A percentile compares a stretch with the other conserved stretches of the same genome.
These are phyloP conservation scores for Quadroppia sp. DNA, from an alignment of 2,888 invertebrate species.

Conservation along the genomic window DNA sequence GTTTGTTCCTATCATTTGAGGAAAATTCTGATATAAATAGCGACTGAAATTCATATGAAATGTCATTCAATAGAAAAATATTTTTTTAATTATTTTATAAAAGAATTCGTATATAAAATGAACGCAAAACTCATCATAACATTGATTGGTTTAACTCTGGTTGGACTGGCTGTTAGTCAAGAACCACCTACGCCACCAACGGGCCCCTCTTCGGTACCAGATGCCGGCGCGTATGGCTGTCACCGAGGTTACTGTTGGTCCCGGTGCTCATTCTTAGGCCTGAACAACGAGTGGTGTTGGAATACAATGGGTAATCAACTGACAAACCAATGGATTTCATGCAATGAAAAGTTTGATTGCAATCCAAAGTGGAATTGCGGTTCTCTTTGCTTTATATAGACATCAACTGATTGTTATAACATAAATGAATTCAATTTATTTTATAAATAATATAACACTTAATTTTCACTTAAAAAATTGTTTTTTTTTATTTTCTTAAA, in stretches of 20 bases:
- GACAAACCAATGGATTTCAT: slow-evolving; percentile 14
- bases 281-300: slow-evolving; percentile 25
- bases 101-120: background rate
- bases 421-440: background rate
- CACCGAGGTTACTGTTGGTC: slow-evolving; percentile 16
- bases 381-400: background rate
- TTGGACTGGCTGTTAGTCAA: background rate
- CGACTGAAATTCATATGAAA: background rate
- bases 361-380: background rate
- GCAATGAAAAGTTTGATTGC: background rate
- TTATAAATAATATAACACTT: background rate
- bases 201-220: background rate
- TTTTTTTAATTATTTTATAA: background rate
- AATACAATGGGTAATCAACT: background rate
- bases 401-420: background rate
- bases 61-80: background rate
- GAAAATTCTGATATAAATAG: slow-evolving; percentile 2
- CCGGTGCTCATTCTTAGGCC: background rate
- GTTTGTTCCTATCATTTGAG: background rate
- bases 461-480: no score
- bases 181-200: background rate
- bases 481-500: no score
- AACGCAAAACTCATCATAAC: background rate
- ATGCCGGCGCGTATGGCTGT: background rate
- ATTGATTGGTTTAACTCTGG: background rate